Evolutionary conservation across 2,113 vertebrate species (phyloP).

Genomic region (Gallinago media): DNA sequence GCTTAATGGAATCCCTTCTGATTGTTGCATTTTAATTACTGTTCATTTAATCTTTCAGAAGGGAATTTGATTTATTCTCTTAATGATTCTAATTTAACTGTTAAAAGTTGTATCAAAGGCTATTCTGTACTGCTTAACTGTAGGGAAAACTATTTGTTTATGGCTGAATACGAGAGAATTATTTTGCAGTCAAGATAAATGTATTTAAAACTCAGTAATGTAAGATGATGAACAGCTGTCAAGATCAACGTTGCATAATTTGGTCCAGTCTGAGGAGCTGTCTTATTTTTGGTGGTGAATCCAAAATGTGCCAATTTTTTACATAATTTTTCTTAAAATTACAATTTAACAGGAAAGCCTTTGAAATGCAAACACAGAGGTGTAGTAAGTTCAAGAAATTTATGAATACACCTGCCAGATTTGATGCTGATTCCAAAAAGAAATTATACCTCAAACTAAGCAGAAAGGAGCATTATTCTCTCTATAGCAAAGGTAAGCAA

Average conservation of each 20-base stretch:
- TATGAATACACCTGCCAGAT: conserved; percentile 9
- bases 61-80: not conserved
- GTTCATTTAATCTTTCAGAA: not conserved
- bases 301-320: accelerated
- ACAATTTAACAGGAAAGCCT: conserved; percentile 71
- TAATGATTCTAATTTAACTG: not conserved
- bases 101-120: not conserved
- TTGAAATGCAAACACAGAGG: conserved; percentile 67
- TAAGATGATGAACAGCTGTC: not conserved
- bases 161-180: not conserved
- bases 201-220: not conserved
- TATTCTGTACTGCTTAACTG: not conserved
- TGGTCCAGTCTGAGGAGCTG: not conserved
- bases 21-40: not conserved
- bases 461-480: conserved; percentile 77
- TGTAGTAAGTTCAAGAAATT: conserved; percentile 74
- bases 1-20: not conserved
- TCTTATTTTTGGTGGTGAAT: not conserved
- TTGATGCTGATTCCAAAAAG: conserved; percentile 66
- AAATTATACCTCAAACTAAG: conserved; percentile 82
- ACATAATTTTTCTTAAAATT: not conserved
- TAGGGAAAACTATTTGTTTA: not conserved
- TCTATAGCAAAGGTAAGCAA: conserved; percentile 79
- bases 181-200: not conserved
- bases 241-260: not conserved